These are phyloP conservation scores for Poeciliopsis paucimaculata DNA, from an alignment of 2,797 vertebrate species.

Conservation along the genomic window DNA sequence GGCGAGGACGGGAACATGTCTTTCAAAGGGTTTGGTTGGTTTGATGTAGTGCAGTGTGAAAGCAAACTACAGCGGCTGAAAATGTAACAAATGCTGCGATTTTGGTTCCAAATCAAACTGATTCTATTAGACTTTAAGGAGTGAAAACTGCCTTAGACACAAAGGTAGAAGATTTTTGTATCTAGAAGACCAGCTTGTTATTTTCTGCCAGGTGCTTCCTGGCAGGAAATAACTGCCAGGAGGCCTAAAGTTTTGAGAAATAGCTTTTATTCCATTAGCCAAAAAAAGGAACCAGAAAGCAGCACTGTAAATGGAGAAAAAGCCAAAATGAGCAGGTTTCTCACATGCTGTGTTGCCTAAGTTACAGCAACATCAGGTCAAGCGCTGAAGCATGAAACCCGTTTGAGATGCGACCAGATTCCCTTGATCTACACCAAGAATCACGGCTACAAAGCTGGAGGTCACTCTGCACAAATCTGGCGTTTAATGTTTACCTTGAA, in stretches of 20 bases:
- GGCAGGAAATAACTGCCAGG: no score
- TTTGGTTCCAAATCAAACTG: no score
- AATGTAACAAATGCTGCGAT: no score
- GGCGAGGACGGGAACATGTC: no score
- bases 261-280: not conserved
- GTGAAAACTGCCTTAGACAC: not conserved
- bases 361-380: conserved; percentile 33
- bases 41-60: no score
- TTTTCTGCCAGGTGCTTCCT: not conserved
- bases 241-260: not conserved
- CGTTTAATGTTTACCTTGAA: not conserved
- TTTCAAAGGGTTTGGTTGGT: no score
- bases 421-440: conserved; percentile 38
- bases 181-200: not conserved
- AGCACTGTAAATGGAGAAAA: not conserved
- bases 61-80: no score
- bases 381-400: conserved; percentile 39
- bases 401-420: conserved; percentile 45
- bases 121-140: no score
- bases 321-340: conserved; percentile 10
- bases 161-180: not conserved
- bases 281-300: not conserved
- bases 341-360: conserved; percentile 18
- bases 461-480: conserved; percentile 15
- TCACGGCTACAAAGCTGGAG: conserved; percentile 29